Conservation (phyloP, 2,797 vertebrate species). For the Eulemur rubriventer region DNA sequence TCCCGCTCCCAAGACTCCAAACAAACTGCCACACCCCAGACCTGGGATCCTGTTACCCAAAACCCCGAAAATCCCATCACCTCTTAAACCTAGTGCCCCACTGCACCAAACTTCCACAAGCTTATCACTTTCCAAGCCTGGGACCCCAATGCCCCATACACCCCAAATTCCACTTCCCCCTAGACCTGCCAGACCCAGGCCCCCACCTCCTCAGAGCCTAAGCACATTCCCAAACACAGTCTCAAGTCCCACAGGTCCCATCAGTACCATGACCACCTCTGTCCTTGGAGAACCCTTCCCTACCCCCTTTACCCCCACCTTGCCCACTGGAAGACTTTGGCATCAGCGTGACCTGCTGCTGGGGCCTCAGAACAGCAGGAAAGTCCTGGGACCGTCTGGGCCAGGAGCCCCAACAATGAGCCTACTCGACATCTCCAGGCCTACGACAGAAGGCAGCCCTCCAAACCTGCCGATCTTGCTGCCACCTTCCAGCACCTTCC, state of each 20-base stretch:
- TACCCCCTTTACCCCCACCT: neutral
- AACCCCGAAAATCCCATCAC: neutral
- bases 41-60: neutral
- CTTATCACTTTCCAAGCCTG: slow-evolving; percentile 26
- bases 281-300: neutral
- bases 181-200: neutral
- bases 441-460: neutral
- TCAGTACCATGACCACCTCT: neutral
- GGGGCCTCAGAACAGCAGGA: neutral
- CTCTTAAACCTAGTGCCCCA: slow-evolving; percentile 36
- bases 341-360: neutral
- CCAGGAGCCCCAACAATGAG: neutral
- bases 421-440: neutral
- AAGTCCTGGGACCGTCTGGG: slow-evolving; percentile 4
- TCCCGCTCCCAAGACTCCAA: neutral
- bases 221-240: neutral
- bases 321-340: neutral
- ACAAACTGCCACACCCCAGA: neutral
- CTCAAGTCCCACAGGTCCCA: slow-evolving; percentile 6
- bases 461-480: slow-evolving; percentile 12
- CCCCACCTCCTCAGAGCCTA: neutral
- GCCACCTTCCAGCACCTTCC: slow-evolving; percentile 25
- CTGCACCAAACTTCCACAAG: slow-evolving; percentile 9
- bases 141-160: neutral
- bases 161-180: neutral